A percentile compares a stretch with the other conserved stretches of the same genome.
phyloP scores from a whole-genome alignment of 2,888 invertebrate genomes.

The Deilephila porcellus region DNA sequence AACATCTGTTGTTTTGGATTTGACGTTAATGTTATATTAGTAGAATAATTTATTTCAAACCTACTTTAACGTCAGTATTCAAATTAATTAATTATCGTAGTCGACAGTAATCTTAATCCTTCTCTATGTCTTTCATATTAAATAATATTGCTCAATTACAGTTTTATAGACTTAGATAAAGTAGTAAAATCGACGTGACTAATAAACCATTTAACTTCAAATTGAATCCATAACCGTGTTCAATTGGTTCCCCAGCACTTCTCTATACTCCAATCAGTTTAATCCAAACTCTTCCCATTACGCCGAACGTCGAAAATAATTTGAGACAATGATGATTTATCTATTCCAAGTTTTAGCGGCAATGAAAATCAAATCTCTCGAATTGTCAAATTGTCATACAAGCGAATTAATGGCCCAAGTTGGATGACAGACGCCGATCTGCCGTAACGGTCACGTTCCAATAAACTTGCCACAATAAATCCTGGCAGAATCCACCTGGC shows the following conservation, averaged over 20 bases:
- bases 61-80: no score
- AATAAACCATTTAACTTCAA: neutral
- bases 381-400: slow-evolving; percentile 34
- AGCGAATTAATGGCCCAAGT: slow-evolving; percentile 38
- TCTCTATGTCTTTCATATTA: no score
- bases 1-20: no score
- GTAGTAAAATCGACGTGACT: neutral
- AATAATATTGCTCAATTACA: no score
- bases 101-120: no score
- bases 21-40: no score
- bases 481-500: slow-evolving; percentile 54
- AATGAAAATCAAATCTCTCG: slow-evolving; percentile 22
- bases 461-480: slow-evolving; percentile 54
- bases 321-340: slow-evolving; percentile 23
- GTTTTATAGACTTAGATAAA: no score
- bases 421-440: slow-evolving; percentile 45
- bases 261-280: slow-evolving; percentile 29
- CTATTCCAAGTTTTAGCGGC: slow-evolving; percentile 18
- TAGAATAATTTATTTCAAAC: no score
- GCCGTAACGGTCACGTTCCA: slow-evolving; percentile 50
- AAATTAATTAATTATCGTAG: no score
- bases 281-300: slow-evolving; percentile 14
- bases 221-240: slow-evolving; percentile 22
- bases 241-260: slow-evolving; percentile 9
- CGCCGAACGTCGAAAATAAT: slow-evolving; percentile 23